phyloP scores from a whole-genome alignment of 2,797 vertebrate genomes.

The Sebastes elongatus region DNA sequence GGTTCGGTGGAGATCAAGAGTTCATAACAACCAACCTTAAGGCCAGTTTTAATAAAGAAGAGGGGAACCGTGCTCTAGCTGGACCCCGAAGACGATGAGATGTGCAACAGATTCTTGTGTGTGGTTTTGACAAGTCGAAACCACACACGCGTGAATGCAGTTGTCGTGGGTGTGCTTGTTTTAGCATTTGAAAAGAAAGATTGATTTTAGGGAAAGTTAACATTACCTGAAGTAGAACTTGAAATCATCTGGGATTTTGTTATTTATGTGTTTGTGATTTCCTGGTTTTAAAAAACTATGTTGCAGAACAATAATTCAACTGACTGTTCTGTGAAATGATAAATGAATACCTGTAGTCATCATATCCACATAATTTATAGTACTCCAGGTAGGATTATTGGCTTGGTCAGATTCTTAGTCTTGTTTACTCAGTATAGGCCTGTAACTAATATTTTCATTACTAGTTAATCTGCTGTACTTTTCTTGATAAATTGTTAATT shows the following conservation, averaged over 20 bases:
- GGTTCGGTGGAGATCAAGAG: slow-evolving; percentile 52
- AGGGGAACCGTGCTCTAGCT: not conserved
- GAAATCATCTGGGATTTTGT: not conserved
- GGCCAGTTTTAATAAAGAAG: slow-evolving; percentile 40
- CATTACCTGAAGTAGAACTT: not conserved
- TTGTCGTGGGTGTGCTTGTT: not conserved
- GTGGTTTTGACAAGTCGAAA: not conserved
- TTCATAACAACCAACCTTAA: slow-evolving; percentile 49
- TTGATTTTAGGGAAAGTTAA: not conserved
- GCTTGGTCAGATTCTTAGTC: too few species aligned
- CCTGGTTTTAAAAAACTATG: not conserved
- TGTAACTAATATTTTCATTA: not conserved
- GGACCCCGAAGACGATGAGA: not conserved
- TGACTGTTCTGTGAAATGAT: not conserved
- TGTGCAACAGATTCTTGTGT: slow-evolving; percentile 7
- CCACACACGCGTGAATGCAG: not conserved
- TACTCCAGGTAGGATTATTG: not conserved
- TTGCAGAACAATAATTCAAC: not conserved
- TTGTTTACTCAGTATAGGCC: not conserved
- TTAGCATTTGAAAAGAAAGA: not conserved
- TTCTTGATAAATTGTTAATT: not conserved
- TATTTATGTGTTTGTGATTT: not conserved
- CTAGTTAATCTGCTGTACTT: not conserved
- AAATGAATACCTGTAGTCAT: not conserved
- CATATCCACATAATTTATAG: not conserved